Evolutionary conservation across 2,888 invertebrate species (phyloP).

Genomic region (Spisula subtruncata): DNA sequence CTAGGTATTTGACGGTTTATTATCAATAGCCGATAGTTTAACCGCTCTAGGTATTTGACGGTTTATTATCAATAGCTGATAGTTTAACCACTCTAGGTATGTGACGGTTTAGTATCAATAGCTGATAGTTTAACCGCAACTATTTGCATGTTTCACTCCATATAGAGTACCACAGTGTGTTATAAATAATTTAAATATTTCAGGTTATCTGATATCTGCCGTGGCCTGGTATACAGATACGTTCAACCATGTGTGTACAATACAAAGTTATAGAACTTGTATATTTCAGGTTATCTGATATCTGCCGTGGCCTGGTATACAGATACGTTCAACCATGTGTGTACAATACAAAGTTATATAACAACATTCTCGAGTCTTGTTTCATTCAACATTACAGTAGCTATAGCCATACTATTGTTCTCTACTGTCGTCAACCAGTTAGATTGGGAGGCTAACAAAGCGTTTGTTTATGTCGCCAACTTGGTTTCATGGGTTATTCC

Average conservation of each 20-base stretch:
- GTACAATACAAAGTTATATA: constrained; percentile 63
- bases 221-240: background rate
- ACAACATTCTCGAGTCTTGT: constrained; percentile 68
- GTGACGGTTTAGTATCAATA: constrained; percentile 28
- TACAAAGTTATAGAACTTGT: background rate
- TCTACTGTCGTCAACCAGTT: constrained; percentile 40
- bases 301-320: background rate
- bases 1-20: too few species aligned
- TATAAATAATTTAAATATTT: too few species aligned
- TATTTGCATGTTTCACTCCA: too few species aligned
- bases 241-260: background rate
- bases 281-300: background rate
- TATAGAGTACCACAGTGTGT: too few species aligned
- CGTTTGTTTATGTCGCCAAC: constrained; percentile 22
- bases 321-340: constrained; percentile 10
- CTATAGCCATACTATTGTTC: constrained; percentile 65
- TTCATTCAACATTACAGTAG: constrained; percentile 68
- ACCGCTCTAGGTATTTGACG: background rate
- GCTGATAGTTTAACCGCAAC: constrained; percentile 32
- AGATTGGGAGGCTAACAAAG: background rate
- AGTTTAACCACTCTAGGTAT: background rate
- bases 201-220: constrained; percentile 1
- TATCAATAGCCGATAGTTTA: background rate
- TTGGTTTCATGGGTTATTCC: constrained; percentile 56
- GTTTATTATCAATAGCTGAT: constrained; percentile 43